Percentiles rank a stretch among this genome's conserved stretches.
These are phyloP conservation scores for Sycophila sp. DNA, from an alignment of 1,140 invertebrate genomes.

Conservation along the genomic window DNA sequence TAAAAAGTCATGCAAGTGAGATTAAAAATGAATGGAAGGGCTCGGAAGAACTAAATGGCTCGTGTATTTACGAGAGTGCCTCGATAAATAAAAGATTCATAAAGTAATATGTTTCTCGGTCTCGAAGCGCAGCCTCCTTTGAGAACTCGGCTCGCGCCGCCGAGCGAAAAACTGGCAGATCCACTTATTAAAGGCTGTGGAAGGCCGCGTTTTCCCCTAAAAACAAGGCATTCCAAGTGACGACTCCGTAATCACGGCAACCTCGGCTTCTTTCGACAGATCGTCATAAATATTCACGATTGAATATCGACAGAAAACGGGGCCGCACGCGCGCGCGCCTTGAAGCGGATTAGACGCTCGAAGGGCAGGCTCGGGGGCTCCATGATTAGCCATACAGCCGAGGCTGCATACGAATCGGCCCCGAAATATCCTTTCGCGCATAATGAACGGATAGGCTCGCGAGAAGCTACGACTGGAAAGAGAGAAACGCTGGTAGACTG, in stretches of 20 bases:
- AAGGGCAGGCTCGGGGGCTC: too few species aligned
- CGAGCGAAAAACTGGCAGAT: conserved; percentile 12
- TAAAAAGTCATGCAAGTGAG: too few species aligned
- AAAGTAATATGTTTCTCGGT: not conserved
- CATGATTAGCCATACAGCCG: conserved; percentile 4
- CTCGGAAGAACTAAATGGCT: conserved; percentile 4
- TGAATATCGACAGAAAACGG: not conserved
- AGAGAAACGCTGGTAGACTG: conserved; percentile 27
- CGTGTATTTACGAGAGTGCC: too few species aligned
- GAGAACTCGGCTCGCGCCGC: conserved; percentile 53
- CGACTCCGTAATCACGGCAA: too few species aligned
- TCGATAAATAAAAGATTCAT: too few species aligned
- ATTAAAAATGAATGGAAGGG: too few species aligned
- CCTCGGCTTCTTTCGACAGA: not conserved
- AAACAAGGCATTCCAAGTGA: too few species aligned
- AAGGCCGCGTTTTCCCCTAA: not conserved
- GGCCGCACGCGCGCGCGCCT: too few species aligned
- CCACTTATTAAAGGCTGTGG: not conserved
- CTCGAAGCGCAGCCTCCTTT: not conserved
- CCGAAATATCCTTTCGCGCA: conserved; percentile 3
- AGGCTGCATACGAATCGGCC: not conserved
- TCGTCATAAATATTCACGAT: conserved; percentile 34
- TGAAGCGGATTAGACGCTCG: too few species aligned
- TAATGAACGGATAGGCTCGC: not conserved
- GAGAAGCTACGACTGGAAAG: not conserved